These are phyloP conservation scores for Mola mola DNA, from an alignment of 2,113 vertebrate genomes.

Conservation along the genomic window DNA sequence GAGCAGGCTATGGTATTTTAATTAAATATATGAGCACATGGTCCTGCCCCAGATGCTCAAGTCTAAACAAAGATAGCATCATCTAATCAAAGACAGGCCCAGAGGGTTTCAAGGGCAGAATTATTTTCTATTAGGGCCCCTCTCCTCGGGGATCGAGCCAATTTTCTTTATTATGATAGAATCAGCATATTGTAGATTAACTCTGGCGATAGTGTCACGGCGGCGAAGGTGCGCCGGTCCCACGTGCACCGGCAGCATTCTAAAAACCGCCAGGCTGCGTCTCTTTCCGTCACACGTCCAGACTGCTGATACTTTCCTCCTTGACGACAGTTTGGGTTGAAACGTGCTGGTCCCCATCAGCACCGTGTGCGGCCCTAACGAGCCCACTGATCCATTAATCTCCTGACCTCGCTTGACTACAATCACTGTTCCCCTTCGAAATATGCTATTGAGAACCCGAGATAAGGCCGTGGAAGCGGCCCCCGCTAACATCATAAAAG, in stretches of 20 bases:
- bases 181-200: slow-evolving; percentile 91
- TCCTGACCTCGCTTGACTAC: slow-evolving; percentile 46
- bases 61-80: slow-evolving; percentile 88
- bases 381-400: slow-evolving; percentile 42
- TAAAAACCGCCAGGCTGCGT: slow-evolving; percentile 53
- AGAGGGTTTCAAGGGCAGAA: slow-evolving; percentile 90
- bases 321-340: not conserved
- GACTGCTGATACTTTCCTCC: slow-evolving; percentile 13
- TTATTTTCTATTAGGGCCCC: slow-evolving; percentile 85
- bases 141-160: slow-evolving; percentile 88
- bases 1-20: slow-evolving; percentile 81
- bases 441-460: slow-evolving; percentile 31
- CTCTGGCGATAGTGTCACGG: slow-evolving; percentile 84
- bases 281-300: slow-evolving; percentile 4
- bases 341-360: not conserved
- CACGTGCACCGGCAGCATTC: slow-evolving; percentile 77
- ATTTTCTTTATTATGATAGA: slow-evolving; percentile 93
- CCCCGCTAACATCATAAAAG: slow-evolving; percentile 20
- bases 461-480: slow-evolving; percentile 17
- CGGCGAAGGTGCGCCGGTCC: slow-evolving; percentile 71
- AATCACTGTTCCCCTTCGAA: slow-evolving; percentile 43
- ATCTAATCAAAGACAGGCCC: slow-evolving; percentile 85
- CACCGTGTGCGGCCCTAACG: slow-evolving; percentile 16
- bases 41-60: slow-evolving; percentile 77
- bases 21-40: slow-evolving; percentile 85